Base-by-base conservation (phyloP, 2,113 vertebrate genomes). In the Rhizomys pruinosus region DNA sequence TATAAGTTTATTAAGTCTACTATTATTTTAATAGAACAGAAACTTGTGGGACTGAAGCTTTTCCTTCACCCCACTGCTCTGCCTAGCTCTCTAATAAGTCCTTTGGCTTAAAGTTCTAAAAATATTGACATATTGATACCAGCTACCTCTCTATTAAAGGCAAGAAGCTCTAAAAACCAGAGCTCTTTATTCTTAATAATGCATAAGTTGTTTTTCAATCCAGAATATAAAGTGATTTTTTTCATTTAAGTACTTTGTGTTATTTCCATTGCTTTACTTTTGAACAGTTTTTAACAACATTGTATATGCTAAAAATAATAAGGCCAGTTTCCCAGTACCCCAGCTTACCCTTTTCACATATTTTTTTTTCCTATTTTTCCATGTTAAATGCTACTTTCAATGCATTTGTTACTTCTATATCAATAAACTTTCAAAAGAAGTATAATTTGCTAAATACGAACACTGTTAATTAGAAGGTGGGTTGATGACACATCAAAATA, bases 361-460 rank as follows among this genome's bases (percentile, higher is more conserved):
- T 84, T 47, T 20, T 37, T 86, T 93, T n/a, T n/a, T 59, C 78
- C 34, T 39, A n/a, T 59, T 97, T 91, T 57, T 55, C 61, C 87
- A 12, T 29, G 34, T 69, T 73, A 84, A 47, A 64, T 86, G 34
- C 9, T 55, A 52, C 17, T 92, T 93, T 37, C 37, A 69, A 61
- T 23, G 63, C 88, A n/a, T 29, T 78, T 66, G 59, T 27, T 76
- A 76, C 59, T 32, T 69, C 25, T 74, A 66, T 42, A 23, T 74
- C 71, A 92, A n/a, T 22, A 42, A 7, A 59, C 71, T 74, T 93
- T 76, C 29, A 87, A 81, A 34, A 39, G 37, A 94, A 93, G 20
- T 2, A n/a, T 9, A 87, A 76, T n/a, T 68, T 80, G n/a, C 20
- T 91, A 73, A 89, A 81, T 42, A 81, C 39, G 92, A 78, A 92